These are phyloP conservation scores for Silurus aristotelis DNA, from an alignment of 2,797 vertebrate species.

Conservation along the genomic window DNA sequence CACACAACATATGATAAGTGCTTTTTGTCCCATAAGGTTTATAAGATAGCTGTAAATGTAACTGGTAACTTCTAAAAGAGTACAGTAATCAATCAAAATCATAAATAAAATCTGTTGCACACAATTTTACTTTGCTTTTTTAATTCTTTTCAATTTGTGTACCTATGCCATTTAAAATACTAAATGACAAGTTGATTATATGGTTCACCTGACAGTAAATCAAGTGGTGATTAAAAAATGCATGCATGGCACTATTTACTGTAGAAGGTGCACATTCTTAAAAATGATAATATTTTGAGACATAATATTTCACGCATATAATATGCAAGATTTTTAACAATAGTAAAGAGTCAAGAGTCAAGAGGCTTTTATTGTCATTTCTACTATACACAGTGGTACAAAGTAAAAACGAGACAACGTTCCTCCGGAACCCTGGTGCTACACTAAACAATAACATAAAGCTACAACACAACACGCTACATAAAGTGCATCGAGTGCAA, in stretches of 20 bases:
- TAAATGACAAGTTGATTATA: background rate
- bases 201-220: background rate
- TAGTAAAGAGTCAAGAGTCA: background rate
- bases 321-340: background rate
- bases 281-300: background rate
- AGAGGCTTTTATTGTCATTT: too few relatives aligned
- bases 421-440: too few relatives aligned
- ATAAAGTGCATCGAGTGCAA: too few relatives aligned
- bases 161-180: background rate
- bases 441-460: too few relatives aligned
- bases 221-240: background rate
- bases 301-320: background rate
- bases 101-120: too few relatives aligned
- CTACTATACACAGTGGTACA: too few relatives aligned
- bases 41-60: background rate
- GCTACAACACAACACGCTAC: too few relatives aligned
- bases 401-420: too few relatives aligned
- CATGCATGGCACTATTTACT: background rate
- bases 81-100: too few relatives aligned
- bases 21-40: background rate
- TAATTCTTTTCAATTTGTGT: background rate
- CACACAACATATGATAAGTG: background rate
- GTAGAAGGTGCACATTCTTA: background rate
- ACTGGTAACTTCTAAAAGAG: background rate
- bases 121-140: background rate